A percentile compares a stretch with the other conserved stretches of the same genome.
Conservation (phyloP, 1,140 invertebrate species). For the Euwallacea fornicatus region DNA sequence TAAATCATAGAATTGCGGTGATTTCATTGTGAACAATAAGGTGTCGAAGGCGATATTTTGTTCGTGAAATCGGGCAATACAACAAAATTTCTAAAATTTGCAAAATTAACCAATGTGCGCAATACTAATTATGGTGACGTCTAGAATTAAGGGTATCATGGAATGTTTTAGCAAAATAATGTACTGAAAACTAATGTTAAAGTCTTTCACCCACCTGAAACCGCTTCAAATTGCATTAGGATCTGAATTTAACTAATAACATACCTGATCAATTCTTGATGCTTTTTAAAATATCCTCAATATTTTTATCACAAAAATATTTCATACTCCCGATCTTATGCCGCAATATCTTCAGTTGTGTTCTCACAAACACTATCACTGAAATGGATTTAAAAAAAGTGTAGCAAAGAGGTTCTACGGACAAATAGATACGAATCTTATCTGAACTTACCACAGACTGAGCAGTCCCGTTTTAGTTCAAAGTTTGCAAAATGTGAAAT, state of each 20-base stretch:
- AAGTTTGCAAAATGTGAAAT: slow-evolving; percentile 20
- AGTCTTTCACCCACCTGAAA: slow-evolving; percentile 18
- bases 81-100: background rate
- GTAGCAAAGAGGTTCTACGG: background rate
- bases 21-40: slow-evolving; percentile 3
- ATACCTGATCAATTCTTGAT: no score
- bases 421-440: slow-evolving; percentile 5
- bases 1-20: background rate
- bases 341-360: slow-evolving; percentile 10
- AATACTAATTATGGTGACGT: slow-evolving; percentile 5
- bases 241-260: no score
- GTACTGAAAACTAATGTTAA: slow-evolving; percentile 17
- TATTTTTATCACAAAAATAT: no score
- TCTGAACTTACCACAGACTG: slow-evolving; percentile 14
- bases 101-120: background rate
- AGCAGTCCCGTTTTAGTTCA: slow-evolving; percentile 8
- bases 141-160: slow-evolving; percentile 11
- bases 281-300: no score
- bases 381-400: background rate
- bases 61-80: slow-evolving; percentile 2
- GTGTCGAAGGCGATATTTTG: slow-evolving; percentile 4
- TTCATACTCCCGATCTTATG: background rate
- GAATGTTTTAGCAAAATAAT: slow-evolving; percentile 17
- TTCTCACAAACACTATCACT: slow-evolving; percentile 10
- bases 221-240: no score